phyloP scores from a whole-genome alignment of 2,113 vertebrate species.

The Psilopsiagon aurifrons region DNA sequence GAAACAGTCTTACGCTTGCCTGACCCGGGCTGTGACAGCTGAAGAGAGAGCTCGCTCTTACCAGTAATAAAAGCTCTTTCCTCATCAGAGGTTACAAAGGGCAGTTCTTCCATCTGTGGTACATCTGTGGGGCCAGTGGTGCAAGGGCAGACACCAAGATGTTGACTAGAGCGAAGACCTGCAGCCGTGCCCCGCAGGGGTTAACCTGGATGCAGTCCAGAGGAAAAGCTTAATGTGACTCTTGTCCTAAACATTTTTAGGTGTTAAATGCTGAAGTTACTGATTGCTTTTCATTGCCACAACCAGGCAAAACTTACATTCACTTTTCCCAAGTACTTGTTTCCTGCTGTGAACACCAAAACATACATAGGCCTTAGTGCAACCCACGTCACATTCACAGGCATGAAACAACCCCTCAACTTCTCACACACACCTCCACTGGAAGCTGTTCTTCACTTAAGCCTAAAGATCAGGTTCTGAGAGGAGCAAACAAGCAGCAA shows the following conservation, averaged over 20 bases:
- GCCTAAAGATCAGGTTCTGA: not conserved
- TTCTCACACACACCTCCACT: not conserved
- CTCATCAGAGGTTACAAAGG: not conserved
- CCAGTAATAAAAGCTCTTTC: not conserved
- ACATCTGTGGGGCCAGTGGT: not conserved
- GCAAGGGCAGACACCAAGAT: not conserved
- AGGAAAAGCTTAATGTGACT: not conserved
- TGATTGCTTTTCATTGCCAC: not conserved
- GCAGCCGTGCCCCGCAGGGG: not conserved
- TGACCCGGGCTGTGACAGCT: not conserved
- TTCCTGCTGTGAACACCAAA: not conserved
- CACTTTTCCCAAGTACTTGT: not conserved
- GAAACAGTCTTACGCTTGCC: not conserved
- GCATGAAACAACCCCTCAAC: not conserved
- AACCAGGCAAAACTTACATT: not conserved
- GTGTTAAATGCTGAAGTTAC: not conserved
- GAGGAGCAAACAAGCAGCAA: not conserved
- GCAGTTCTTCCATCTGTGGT: not conserved
- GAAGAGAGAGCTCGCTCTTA: not conserved
- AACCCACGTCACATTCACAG: accelerated
- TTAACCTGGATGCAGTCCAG: not conserved
- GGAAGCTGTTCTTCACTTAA: not conserved
- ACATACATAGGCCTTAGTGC: accelerated
- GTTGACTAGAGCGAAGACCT: accelerated
- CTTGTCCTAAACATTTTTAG: not conserved